Evolutionary conservation across 2,113 vertebrate species (phyloP).

Genomic region (Seriola rivoliana): DNA sequence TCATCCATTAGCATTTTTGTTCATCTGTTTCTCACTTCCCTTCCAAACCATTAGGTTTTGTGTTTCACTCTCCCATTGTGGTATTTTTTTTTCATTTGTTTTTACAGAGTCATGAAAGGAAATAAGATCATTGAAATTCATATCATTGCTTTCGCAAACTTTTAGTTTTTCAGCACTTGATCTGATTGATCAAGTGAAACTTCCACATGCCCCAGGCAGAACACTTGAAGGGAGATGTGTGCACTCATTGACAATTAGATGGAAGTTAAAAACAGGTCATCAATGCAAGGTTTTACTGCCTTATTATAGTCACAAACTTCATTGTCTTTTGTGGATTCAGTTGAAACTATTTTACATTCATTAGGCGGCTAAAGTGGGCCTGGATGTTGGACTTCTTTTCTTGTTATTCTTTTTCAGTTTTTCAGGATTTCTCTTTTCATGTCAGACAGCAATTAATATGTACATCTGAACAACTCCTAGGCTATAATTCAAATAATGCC

Average conservation of each 20-base stretch:
- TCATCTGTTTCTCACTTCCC: background rate
- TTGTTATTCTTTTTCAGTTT: background rate
- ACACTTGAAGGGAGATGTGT: slow-evolving; percentile 35
- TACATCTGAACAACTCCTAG: background rate
- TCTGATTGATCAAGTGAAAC: slow-evolving; percentile 40
- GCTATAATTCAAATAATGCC: background rate
- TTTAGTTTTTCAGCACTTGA: slow-evolving; percentile 20
- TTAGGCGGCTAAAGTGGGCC: background rate
- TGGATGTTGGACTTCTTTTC: background rate
- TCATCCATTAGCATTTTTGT: slow-evolving; percentile 9
- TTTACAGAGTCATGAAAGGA: slow-evolving; percentile 5
- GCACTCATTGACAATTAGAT: slow-evolving; percentile 40
- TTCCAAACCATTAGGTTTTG: slow-evolving; percentile 1
- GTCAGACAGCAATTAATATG: background rate
- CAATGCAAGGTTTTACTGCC: background rate
- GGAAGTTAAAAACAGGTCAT: slow-evolving; percentile 11
- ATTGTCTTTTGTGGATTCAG: background rate
- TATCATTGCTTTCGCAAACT: slow-evolving; percentile 26
- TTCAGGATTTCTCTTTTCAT: background rate
- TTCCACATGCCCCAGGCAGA: slow-evolving; percentile 15
- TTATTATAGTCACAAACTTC: background rate
- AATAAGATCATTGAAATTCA: slow-evolving; percentile 33
- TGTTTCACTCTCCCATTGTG: background rate
- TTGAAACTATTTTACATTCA: slow-evolving; percentile 6
- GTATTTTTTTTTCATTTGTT: background rate